Base-by-base conservation (phyloP, 2,888 invertebrate species). In the Phorcus lineatus region DNA sequence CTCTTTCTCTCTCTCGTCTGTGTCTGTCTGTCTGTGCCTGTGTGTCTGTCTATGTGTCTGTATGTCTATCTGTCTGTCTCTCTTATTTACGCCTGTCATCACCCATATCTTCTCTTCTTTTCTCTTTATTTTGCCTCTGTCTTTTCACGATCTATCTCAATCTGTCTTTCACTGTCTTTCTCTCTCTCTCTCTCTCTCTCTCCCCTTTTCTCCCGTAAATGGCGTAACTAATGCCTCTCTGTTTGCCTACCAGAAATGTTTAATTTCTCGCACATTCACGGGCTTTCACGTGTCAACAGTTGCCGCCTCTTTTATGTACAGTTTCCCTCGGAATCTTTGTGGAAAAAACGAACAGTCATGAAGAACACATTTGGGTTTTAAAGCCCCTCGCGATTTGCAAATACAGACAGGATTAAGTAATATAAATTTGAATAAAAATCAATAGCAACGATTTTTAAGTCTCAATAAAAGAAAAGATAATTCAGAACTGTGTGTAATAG, bases 91-190 rank as follows among this genome's bases (percentile, higher is more conserved):
- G 24, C 55, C 54, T 75, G 36, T 53, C n/a, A n/a, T n/a, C n/a
- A n/a, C n/a, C 77, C 28, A 57, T 67, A 74, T 81, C 78, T 77
- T 80, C 76, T 67, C 74, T 81, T 74, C 77, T 75, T 77, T 80
- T 47, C 79, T 47, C 7, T 36, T 36, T 36, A 36, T 36, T 7
- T 36, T 13, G 11, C 47, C 47, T 47, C 47, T 47, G 13, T 47
- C 11, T 13, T 47, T 47, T 47, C 13, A 9, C 47, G 4, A 6
- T 47, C 47, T 36, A 2, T 7, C 36, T 36, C 47, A n/a, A n/a
- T 47, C 47, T 11, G 9, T 47, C 13, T 1, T 47, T 13, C 11
- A 6, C 11, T 47, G 47, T 47, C 47, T 13, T 75, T 77, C 70
- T 67, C 79, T 80, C 78, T 54, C 80, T 78, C 78, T 82, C 77